Conservation (phyloP, 2,797 vertebrate species). For the Aselliscus stoliczkanus region DNA sequence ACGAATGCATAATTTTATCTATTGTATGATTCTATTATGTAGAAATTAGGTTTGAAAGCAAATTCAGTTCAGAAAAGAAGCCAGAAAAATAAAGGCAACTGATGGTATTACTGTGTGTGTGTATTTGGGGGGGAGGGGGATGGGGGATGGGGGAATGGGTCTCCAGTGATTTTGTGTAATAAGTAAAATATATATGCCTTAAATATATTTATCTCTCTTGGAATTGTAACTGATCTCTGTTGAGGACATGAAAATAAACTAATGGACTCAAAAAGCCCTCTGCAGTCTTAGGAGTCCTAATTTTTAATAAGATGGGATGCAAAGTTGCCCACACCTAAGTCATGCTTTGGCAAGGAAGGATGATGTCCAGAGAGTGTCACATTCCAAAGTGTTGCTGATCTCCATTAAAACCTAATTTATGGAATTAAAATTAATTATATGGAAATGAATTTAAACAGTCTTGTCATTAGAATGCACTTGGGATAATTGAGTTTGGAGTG, state of each 20-base stretch:
- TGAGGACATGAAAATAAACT: background rate
- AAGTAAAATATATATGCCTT: background rate
- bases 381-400: background rate
- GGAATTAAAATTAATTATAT: slow-evolving; percentile 69
- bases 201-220: background rate
- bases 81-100: background rate
- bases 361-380: background rate
- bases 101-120: background rate
- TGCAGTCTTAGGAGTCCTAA: background rate
- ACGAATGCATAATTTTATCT: background rate
- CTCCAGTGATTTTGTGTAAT: background rate
- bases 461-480: slow-evolving; percentile 46
- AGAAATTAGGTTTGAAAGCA: slow-evolving; percentile 38
- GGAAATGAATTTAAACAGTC: slow-evolving; percentile 45
- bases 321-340: background rate
- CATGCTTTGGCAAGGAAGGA: background rate
- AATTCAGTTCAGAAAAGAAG: slow-evolving; percentile 2
- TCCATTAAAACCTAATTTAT: slow-evolving; percentile 55
- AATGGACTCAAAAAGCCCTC: background rate
- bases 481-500: slow-evolving; percentile 52
- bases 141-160: background rate
- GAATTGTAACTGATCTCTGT: background rate
- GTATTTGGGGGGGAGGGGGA: background rate
- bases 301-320: background rate
- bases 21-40: background rate